Conservation (phyloP, 2,797 vertebrate genomes). For the Cheirogaleus major region DNA sequence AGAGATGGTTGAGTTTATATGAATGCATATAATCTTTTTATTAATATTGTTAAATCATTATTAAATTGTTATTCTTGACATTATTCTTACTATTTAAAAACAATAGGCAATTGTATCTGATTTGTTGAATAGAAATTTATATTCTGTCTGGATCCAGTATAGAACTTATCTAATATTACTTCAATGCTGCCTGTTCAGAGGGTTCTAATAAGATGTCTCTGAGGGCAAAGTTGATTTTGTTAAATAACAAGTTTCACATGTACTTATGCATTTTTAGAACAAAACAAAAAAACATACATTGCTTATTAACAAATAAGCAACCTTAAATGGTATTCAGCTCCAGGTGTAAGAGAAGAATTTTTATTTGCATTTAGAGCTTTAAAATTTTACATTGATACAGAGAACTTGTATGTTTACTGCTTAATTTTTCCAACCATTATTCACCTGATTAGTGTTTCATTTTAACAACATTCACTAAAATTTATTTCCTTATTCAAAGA, state of each 20-base stretch:
- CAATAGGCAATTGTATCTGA: neutral
- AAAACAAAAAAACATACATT: neutral
- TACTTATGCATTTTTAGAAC: neutral
- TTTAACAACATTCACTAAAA: conserved; percentile 34
- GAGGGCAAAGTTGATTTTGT: conserved; percentile 23
- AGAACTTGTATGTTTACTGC: neutral
- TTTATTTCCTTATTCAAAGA: conserved; percentile 74
- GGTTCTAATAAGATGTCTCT: neutral
- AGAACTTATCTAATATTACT: neutral
- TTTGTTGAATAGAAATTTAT: conserved; percentile 30
- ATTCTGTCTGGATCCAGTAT: neutral
- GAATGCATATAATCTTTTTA: neutral
- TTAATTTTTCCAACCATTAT: conserved; percentile 1
- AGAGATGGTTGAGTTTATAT: neutral
- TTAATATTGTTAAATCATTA: neutral
- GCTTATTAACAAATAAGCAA: conserved; percentile 2
- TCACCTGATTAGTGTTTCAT: conserved; percentile 36
- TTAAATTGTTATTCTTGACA: neutral
- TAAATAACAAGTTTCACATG: neutral
- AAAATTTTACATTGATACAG: neutral
- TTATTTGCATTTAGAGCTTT: conserved; percentile 4
- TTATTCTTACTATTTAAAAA: conserved; percentile 23
- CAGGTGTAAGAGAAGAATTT: neutral
- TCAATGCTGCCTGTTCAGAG: neutral
- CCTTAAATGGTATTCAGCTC: neutral